phyloP scores from a whole-genome alignment of 2,113 vertebrate genomes.

The Bostrychus sinensis region DNA sequence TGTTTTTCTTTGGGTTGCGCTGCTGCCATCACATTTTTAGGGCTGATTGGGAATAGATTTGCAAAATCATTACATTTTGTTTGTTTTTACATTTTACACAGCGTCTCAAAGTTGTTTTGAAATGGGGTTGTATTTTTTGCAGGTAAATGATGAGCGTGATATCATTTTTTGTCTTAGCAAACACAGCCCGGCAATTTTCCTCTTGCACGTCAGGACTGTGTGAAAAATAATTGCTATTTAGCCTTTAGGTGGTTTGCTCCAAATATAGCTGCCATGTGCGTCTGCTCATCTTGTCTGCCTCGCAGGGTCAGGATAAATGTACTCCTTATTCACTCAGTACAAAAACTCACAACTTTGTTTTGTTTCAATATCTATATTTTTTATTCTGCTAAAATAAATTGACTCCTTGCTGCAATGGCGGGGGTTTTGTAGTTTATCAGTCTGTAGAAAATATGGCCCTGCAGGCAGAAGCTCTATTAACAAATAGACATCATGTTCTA shows the following conservation, averaged over 20 bases:
- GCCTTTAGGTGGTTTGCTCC: conserved; percentile 66
- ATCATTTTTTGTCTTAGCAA: conserved; percentile 49
- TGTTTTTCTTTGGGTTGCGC: neutral
- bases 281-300: conserved; percentile 63
- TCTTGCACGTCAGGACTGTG: conserved; percentile 52
- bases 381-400: conserved; percentile 27
- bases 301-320: conserved; percentile 51
- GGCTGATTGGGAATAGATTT: neutral
- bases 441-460: conserved; percentile 41
- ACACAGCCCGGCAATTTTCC: conserved; percentile 46
- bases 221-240: conserved; percentile 70
- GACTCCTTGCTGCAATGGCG: neutral
- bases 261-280: conserved; percentile 56
- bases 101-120: neutral
- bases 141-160: conserved; percentile 55
- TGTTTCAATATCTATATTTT: conserved; percentile 13
- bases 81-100: neutral
- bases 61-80: neutral
- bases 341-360: conserved; percentile 43
- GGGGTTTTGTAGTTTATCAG: conserved; percentile 41
- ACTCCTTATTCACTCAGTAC: conserved; percentile 37
- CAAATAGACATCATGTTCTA: conserved; percentile 45
- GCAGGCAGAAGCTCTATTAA: conserved; percentile 44
- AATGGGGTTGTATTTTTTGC: conserved; percentile 6
- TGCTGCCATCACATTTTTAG: neutral